A percentile compares a stretch with the other conserved stretches of the same genome.
Conservation (phyloP, 2,888 invertebrate genomes). For the Hololepta plana region DNA sequence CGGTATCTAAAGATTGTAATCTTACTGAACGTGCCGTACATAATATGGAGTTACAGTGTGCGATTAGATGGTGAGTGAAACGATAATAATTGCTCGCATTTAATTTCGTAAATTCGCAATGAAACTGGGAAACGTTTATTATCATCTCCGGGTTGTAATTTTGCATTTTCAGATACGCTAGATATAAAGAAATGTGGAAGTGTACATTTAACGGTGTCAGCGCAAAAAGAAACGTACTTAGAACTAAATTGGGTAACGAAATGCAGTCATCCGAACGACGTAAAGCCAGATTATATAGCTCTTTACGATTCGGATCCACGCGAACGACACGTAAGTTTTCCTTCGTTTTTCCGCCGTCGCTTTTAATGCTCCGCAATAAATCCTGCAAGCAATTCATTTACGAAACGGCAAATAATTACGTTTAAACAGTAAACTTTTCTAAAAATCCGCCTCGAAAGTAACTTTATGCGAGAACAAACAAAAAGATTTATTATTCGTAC, state of each 20-base stretch:
- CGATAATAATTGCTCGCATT: no score
- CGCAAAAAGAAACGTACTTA: constrained; percentile 28
- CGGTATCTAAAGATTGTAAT: no score
- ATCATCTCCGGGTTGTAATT: no score
- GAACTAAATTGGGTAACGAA: constrained; percentile 33
- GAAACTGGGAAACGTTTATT: no score
- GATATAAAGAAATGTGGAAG: constrained; percentile 23
- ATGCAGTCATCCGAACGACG: constrained; percentile 19
- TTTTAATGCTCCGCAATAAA: no score
- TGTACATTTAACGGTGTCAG: constrained; percentile 33
- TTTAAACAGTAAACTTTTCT: constrained; percentile 1
- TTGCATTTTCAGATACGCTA: constrained; percentile 5
- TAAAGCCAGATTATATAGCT: constrained; percentile 20
- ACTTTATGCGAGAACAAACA: not conserved
- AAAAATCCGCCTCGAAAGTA: not conserved
- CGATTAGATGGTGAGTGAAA: no score
- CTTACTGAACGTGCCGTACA: no score
- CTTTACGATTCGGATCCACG: constrained; percentile 20
- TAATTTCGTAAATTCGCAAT: no score
- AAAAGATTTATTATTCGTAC: not conserved
- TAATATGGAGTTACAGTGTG: no score
- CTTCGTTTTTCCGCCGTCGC: no score
- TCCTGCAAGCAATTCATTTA: no score
- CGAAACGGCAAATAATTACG: no score
- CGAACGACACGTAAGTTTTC: constrained; percentile 19